phyloP scores from a whole-genome alignment of 2,797 vertebrate species.

The Tenualosa thibaudeaui region DNA sequence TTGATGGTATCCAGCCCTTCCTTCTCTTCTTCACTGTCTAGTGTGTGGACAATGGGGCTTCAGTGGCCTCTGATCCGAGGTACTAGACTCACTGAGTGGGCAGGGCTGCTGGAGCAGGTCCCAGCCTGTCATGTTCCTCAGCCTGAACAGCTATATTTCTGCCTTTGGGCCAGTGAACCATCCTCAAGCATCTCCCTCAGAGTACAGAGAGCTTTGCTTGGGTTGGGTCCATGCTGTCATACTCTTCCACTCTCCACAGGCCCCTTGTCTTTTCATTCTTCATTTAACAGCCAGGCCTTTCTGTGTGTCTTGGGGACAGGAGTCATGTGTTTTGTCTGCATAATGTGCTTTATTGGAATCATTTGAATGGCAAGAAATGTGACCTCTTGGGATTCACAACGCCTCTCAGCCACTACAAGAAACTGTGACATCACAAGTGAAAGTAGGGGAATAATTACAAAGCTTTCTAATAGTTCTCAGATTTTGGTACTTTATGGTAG shows the following conservation, averaged over 20 bases:
- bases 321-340: background rate
- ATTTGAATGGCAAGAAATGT: background rate
- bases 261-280: background rate
- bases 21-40: background rate
- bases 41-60: background rate
- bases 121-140: background rate
- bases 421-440: slow-evolving; percentile 6
- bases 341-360: background rate
- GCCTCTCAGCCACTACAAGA: background rate
- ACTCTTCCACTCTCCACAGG: background rate
- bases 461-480: background rate
- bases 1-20: slow-evolving; percentile 2
- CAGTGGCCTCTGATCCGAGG: background rate
- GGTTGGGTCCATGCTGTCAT: background rate
- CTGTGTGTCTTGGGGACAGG: background rate
- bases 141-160: background rate
- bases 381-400: background rate
- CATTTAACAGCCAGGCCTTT: background rate
- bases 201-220: background rate
- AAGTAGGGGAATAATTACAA: background rate
- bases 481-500: background rate
- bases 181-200: background rate
- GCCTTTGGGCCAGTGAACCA: background rate
- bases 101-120: background rate
- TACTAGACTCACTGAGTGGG: background rate